Evolutionary conservation across 1,140 invertebrate species (phyloP).

Genomic region (Hetaerina americana): DNA sequence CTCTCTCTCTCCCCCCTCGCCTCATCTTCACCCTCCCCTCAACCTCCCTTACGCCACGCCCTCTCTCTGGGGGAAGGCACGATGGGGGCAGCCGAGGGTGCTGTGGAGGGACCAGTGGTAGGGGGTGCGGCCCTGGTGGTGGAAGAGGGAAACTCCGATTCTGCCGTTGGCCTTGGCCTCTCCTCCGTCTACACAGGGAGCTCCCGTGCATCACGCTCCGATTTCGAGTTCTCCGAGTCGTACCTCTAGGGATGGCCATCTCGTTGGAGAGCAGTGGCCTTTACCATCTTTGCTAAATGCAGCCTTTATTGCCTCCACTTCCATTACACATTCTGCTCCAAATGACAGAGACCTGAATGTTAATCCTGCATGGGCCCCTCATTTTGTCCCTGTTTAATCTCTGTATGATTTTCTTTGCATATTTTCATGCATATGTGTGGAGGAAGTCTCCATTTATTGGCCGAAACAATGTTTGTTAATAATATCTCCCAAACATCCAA

Average conservation of each 20-base stretch:
- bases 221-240: slow-evolving; percentile 76
- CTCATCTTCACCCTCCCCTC: neutral
- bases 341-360: too few relatives aligned
- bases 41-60: neutral
- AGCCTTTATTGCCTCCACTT: too few relatives aligned
- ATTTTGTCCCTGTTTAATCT: too few relatives aligned
- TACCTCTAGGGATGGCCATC: slow-evolving; percentile 45
- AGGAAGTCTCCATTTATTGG: too few relatives aligned
- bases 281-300: too few relatives aligned
- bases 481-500: too few relatives aligned
- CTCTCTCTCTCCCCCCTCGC: neutral
- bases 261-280: neutral
- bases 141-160: slow-evolving; percentile 40
- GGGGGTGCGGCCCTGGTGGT: neutral
- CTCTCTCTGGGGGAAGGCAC: neutral
- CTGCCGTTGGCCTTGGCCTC: slow-evolving; percentile 47
- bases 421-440: too few relatives aligned
- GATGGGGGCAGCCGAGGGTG: neutral
- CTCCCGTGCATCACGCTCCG: slow-evolving; percentile 44
- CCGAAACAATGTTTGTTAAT: too few relatives aligned
- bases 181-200: slow-evolving; percentile 55
- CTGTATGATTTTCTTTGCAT: too few relatives aligned
- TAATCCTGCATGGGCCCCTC: too few relatives aligned
- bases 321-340: too few relatives aligned
- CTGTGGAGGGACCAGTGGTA: neutral